Evolutionary conservation across 2,888 invertebrate species (phyloP).

Genomic region (Tinea trinotella): DNA sequence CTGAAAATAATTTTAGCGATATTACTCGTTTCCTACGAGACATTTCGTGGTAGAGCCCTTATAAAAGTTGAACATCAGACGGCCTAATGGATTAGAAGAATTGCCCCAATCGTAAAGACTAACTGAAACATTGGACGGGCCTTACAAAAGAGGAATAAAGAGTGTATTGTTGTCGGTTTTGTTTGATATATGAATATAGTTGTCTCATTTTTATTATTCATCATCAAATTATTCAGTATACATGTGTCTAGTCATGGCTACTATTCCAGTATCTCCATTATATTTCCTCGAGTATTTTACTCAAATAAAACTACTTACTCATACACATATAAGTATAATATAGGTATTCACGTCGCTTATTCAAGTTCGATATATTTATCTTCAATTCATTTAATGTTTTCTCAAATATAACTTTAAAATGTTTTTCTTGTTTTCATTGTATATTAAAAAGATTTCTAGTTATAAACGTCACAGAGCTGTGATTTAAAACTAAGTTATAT

Average conservation of each 20-base stretch:
- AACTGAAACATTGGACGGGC: constrained; percentile 44
- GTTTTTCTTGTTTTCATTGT: too few species aligned
- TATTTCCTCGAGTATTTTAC: background rate
- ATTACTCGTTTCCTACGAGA: constrained; percentile 62
- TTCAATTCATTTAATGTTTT: background rate
- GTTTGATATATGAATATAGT: constrained; percentile 37
- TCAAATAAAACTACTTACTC: background rate
- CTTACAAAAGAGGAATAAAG: constrained; percentile 31
- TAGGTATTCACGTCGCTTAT: too few species aligned
- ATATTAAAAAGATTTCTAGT: constrained; percentile 13
- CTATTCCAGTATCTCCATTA: background rate
- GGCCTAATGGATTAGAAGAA: constrained; percentile 69
- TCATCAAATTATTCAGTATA: constrained; percentile 27
- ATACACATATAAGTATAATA: too few species aligned
- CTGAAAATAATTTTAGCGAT: constrained; percentile 70
- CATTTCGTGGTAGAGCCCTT: constrained; percentile 62
- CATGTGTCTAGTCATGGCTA: constrained; percentile 26
- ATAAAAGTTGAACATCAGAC: constrained; percentile 68
- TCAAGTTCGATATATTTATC: too few species aligned
- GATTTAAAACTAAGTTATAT: constrained; percentile 30
- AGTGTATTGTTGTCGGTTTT: constrained; percentile 38
- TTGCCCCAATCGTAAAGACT: constrained; percentile 57
- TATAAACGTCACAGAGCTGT: constrained; percentile 26
- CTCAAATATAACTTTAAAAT: too few species aligned
- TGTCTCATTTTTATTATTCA: constrained; percentile 29